These are phyloP conservation scores for Mycalesis mineus DNA, from an alignment of 2,888 invertebrate species.

Conservation along the genomic window DNA sequence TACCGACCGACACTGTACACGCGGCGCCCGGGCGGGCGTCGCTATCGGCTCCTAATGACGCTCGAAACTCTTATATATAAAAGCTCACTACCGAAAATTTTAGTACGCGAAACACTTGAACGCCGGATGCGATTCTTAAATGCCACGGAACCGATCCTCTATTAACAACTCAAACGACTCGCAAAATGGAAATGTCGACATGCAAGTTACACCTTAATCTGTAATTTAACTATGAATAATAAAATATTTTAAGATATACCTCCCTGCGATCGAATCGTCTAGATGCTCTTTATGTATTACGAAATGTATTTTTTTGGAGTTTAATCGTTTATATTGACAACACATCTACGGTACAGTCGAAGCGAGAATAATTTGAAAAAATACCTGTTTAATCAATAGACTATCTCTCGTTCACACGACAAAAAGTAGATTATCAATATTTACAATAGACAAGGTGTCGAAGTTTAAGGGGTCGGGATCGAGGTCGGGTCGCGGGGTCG, in stretches of 20 bases:
- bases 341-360: slow-evolving; percentile 78
- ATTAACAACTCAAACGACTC: slow-evolving; percentile 54
- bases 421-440: slow-evolving; percentile 75
- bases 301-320: slow-evolving; percentile 72
- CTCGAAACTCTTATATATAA: slow-evolving; percentile 34
- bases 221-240: slow-evolving; percentile 73
- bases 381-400: slow-evolving; percentile 75
- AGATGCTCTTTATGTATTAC: slow-evolving; percentile 72
- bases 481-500: slow-evolving; percentile 35
- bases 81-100: slow-evolving; percentile 53
- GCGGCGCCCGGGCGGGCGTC: slow-evolving; percentile 34
- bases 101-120: slow-evolving; percentile 46
- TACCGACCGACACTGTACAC: slow-evolving; percentile 31
- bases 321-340: slow-evolving; percentile 74
- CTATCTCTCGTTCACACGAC: slow-evolving; percentile 77
- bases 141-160: slow-evolving; percentile 48
- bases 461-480: slow-evolving; percentile 36
- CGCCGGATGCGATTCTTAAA: slow-evolving; percentile 35
- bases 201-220: slow-evolving; percentile 63
- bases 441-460: slow-evolving; percentile 69
- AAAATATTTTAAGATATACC: slow-evolving; percentile 74
- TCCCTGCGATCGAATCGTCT: slow-evolving; percentile 74
- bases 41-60: slow-evolving; percentile 24
- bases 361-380: slow-evolving; percentile 78
- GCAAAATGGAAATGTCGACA: slow-evolving; percentile 52